Evolutionary conservation across 1,140 invertebrate genomes (phyloP).

Genomic region (Cardiocondyla obscurior): DNA sequence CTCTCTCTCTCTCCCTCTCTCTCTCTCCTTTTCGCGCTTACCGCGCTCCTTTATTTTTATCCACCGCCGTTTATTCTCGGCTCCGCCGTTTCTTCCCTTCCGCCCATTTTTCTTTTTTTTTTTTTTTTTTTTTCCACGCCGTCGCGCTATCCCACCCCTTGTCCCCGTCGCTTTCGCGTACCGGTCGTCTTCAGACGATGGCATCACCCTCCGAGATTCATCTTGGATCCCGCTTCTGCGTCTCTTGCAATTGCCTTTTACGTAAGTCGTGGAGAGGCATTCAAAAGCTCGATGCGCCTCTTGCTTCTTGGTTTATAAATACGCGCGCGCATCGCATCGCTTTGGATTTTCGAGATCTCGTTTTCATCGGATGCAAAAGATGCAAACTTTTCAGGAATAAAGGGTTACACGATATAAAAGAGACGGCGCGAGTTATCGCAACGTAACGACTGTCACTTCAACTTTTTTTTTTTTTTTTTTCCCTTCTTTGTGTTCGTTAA

Average conservation of each 20-base stretch:
- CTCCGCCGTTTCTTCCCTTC: constrained; percentile 16
- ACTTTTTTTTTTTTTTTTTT: no score
- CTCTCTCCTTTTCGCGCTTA: constrained; percentile 16
- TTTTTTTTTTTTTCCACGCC: not conserved
- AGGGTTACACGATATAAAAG: not conserved
- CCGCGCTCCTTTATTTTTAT: constrained; percentile 68
- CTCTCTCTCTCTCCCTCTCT: constrained; percentile 34
- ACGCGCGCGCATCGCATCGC: not conserved
- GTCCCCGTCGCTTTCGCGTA: not conserved
- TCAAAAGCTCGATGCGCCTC: no score
- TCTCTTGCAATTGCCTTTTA: not conserved
- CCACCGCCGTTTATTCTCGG: constrained; percentile 62
- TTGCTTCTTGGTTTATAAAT: not conserved
- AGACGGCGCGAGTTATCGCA: not conserved
- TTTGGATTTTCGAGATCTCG: not conserved
- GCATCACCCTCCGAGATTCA: not conserved
- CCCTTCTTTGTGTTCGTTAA: not conserved
- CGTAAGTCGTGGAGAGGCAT: not conserved
- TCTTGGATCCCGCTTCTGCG: not conserved
- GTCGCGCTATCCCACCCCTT: constrained; percentile 4
- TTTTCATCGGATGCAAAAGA: not conserved
- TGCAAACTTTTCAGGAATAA: not conserved
- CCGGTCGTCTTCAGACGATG: not conserved
- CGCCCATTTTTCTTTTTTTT: constrained; percentile 13
- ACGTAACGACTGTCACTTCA: not conserved